Evolutionary conservation across 2,888 invertebrate species (phyloP).

Genomic region (Lithosia quadra): DNA sequence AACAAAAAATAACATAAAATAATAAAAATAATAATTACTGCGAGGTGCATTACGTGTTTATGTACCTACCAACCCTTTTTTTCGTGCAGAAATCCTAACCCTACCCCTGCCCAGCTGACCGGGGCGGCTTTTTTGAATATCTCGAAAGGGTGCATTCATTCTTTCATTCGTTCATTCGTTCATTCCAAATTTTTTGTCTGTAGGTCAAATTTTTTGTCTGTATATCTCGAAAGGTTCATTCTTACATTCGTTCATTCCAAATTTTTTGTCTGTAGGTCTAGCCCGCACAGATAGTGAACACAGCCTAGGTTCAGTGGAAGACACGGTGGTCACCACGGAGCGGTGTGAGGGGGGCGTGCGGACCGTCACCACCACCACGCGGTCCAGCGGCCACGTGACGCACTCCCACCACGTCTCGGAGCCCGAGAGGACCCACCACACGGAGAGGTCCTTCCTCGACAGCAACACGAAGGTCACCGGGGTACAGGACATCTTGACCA

Average conservation of each 20-base stretch:
- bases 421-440: conserved; percentile 26
- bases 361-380: conserved; percentile 61
- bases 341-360: conserved; percentile 57
- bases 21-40: no score
- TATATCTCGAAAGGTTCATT: no score
- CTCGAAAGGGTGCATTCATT: no score
- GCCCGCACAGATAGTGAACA: conserved; percentile 78
- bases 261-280: conserved; percentile 60
- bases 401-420: conserved; percentile 50
- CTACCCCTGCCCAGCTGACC: no score
- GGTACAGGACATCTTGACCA: conserved; percentile 91
- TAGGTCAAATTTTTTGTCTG: no score
- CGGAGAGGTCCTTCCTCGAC: conserved; percentile 89
- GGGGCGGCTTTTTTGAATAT: no score
- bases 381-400: conserved; percentile 46
- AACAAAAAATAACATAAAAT: no score
- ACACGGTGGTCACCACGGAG: conserved; percentile 64
- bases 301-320: conserved; percentile 76
- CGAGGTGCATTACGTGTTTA: no score
- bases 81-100: no score
- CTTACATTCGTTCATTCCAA: no score
- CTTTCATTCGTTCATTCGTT: no score
- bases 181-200: not conserved
- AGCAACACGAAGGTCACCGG: conserved; percentile 90
- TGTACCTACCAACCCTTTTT: no score